phyloP scores from a whole-genome alignment of 2,888 invertebrate species.

The Scelioninae gen. 1 region DNA sequence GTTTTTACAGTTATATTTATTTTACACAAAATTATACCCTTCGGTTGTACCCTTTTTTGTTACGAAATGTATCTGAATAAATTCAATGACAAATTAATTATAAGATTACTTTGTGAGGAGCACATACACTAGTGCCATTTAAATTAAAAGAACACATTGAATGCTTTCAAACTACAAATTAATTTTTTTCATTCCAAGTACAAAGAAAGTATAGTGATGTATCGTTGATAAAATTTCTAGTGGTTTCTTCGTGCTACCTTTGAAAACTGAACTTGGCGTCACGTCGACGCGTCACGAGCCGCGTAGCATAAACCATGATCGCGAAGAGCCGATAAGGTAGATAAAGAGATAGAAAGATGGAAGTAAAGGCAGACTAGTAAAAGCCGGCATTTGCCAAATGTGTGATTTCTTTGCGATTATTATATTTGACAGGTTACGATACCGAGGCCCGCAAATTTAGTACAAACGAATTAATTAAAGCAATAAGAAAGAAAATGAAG shows the following conservation, averaged over 20 bases:
- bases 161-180: constrained; percentile 3
- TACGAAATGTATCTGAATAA: neutral
- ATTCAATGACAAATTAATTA: constrained; percentile 9
- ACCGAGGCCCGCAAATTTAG: constrained; percentile 6
- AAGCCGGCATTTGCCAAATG: constrained; percentile 38
- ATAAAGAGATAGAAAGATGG: constrained; percentile 53
- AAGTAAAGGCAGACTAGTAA: constrained; percentile 26
- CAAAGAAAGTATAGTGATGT: constrained; percentile 36
- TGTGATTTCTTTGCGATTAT: constrained; percentile 30
- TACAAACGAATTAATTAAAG: constrained; percentile 10
- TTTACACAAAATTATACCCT: too few relatives aligned
- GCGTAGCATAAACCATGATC: constrained; percentile 74
- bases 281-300: constrained; percentile 76
- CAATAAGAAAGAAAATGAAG: neutral
- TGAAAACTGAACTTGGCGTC: constrained; percentile 77
- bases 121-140: neutral
- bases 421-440: constrained; percentile 1
- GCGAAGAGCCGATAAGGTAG: constrained; percentile 57
- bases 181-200: constrained; percentile 10
- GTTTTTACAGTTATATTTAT: too few relatives aligned
- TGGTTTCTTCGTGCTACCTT: constrained; percentile 69
- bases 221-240: constrained; percentile 69
- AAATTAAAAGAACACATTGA: neutral
- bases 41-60: neutral
- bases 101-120: neutral